phyloP scores from a whole-genome alignment of 2,888 invertebrate species.

The Luperina nickerlii region DNA sequence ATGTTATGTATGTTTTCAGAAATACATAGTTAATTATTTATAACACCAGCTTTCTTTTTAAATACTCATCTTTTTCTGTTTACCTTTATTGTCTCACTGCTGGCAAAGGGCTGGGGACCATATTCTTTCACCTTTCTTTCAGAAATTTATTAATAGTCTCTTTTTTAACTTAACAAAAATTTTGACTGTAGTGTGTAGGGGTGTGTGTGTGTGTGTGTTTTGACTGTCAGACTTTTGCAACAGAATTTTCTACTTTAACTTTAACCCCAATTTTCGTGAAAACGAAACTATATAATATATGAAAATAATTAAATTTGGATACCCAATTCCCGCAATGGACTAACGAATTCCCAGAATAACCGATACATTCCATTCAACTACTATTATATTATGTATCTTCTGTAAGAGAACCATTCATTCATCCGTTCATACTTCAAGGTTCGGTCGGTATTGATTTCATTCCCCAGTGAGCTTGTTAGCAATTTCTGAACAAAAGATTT shows the following conservation, averaged over 20 bases:
- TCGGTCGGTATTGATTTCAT: slow-evolving; percentile 60
- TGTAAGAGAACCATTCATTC: slow-evolving; percentile 39
- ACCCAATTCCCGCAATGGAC: slow-evolving; percentile 7
- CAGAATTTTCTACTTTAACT: background rate
- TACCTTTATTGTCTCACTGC: no score
- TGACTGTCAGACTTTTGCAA: background rate
- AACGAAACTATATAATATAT: slow-evolving; percentile 3
- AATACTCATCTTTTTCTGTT: background rate
- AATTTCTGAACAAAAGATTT: slow-evolving; percentile 50
- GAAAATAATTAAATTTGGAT: slow-evolving; percentile 8
- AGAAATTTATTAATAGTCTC: no score
- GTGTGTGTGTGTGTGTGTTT: no score
- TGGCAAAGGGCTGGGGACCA: no score
- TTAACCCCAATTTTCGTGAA: background rate
- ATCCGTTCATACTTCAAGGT: slow-evolving; percentile 57
- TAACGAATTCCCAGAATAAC: slow-evolving; percentile 38
- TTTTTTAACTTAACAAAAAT: no score
- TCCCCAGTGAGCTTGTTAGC: slow-evolving; percentile 74
- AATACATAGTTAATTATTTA: background rate
- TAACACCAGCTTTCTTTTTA: background rate
- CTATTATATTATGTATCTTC: slow-evolving; percentile 28
- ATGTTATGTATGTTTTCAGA: background rate
- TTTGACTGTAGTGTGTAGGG: background rate
- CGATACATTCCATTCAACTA: slow-evolving; percentile 47
- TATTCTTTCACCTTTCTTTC: no score